Percentiles rank a stretch among this genome's conserved stretches.
These are phyloP conservation scores for Eriosoma lanigerum DNA, from an alignment of 1,140 invertebrate species.

Conservation along the genomic window DNA sequence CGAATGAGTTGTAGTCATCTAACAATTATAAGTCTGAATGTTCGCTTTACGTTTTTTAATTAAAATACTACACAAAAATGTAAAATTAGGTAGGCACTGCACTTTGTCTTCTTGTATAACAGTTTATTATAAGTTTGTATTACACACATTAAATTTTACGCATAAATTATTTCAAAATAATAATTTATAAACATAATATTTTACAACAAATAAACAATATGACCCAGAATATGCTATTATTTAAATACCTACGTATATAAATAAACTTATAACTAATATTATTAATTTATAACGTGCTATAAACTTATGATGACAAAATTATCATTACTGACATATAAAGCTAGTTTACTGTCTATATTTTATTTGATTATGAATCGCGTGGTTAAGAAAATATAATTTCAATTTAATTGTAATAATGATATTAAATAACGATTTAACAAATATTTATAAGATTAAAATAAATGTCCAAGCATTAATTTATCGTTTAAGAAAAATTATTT, in stretches of 20 bases:
- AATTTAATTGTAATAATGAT: too few species aligned
- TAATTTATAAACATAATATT: not conserved
- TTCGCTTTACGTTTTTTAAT: not conserved
- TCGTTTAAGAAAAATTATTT: not conserved
- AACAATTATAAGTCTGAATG: not conserved
- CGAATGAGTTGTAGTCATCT: not conserved
- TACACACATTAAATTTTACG: not conserved
- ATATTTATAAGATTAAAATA: too few species aligned
- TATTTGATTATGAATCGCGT: too few species aligned
- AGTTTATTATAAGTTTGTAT: not conserved
- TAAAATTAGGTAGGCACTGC: not conserved
- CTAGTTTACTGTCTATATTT: too few species aligned
- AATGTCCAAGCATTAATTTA: too few species aligned
- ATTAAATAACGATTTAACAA: too few species aligned
- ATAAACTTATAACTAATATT: too few species aligned
- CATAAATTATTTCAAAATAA: conserved; percentile 3
- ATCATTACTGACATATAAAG: too few species aligned
- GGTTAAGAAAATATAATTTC: too few species aligned
- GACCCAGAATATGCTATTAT: not conserved
- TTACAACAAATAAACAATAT: not conserved
- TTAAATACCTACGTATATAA: not conserved
- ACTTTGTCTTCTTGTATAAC: not conserved
- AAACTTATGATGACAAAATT: too few species aligned
- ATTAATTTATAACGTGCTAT: too few species aligned
- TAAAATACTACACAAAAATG: not conserved